phyloP scores from a whole-genome alignment of 53 echinoderm and acorn worm genomes.

The Luidia sarsii region DNA sequence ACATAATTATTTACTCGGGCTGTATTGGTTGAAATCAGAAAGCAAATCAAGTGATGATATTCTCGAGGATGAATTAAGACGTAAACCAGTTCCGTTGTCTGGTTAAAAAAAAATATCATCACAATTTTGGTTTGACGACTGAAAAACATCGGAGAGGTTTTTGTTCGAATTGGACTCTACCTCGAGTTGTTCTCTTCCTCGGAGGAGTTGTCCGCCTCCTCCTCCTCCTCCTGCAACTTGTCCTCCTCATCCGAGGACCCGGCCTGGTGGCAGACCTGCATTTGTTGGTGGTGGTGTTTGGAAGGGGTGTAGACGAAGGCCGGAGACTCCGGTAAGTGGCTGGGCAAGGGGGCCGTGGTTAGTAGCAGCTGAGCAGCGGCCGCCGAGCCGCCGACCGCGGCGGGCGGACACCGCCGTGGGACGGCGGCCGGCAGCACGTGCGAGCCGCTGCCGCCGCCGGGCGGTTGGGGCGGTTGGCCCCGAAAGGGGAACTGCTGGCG shows the following conservation, averaged over 20 bases:
- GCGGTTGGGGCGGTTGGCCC: slow-evolving; percentile 39
- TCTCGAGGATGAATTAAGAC: no score
- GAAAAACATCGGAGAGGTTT: no score
- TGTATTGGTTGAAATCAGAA: no score
- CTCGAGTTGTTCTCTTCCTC: slow-evolving; percentile 87
- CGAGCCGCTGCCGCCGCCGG: slow-evolving; percentile 4
- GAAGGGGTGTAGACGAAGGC: slow-evolving; percentile 59
- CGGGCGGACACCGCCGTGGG: no score
- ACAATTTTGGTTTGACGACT: slow-evolving; percentile 5
- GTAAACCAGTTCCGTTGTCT: no score
- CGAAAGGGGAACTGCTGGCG: slow-evolving; percentile 43
- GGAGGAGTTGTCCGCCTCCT: slow-evolving; percentile 84
- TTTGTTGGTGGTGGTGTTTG: slow-evolving; percentile 53
- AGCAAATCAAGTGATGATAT: no score
- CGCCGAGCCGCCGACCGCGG: slow-evolving; percentile 23
- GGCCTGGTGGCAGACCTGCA: slow-evolving; percentile 50
- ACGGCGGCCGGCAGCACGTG: slow-evolving; percentile 22
- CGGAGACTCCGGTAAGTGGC: slow-evolving; percentile 24
- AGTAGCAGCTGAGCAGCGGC: slow-evolving; percentile 28
- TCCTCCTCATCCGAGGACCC: slow-evolving; percentile 65
- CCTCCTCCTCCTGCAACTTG: slow-evolving; percentile 71
- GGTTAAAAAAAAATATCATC: not conserved
- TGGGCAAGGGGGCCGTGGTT: slow-evolving; percentile 55
- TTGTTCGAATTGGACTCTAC: no score
- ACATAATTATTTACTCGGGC: no score